A percentile compares a stretch with the other conserved stretches of the same genome.
Evolutionary conservation across 2,113 vertebrate genomes (phyloP).

Genomic region (Herpetotheres cachinnans): DNA sequence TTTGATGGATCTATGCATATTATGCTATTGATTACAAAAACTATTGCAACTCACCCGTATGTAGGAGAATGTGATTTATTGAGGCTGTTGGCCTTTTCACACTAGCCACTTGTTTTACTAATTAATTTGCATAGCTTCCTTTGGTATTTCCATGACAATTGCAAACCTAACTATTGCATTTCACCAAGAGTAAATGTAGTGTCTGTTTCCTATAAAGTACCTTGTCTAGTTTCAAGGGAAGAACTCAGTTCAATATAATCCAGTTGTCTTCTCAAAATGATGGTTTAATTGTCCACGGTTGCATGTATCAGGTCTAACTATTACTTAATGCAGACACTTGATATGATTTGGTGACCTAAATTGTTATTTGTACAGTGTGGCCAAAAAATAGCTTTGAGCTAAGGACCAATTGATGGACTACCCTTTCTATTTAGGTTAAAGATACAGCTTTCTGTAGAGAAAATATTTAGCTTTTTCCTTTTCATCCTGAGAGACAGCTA

Average conservation of each 20-base stretch:
- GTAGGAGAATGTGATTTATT: neutral
- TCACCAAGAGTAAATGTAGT: neutral
- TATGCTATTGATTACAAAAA: neutral
- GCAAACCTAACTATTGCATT: slow-evolving; percentile 52
- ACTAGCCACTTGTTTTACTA: slow-evolving; percentile 34
- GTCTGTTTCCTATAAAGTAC: slow-evolving; percentile 35
- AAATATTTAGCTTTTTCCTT: neutral
- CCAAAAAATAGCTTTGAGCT: neutral
- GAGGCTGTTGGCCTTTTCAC: neutral
- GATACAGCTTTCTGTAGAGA: neutral
- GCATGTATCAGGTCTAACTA: neutral
- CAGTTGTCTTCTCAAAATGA: slow-evolving; percentile 20
- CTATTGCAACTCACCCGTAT: neutral
- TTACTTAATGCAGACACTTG: neutral
- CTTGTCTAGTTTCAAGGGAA: slow-evolving; percentile 52
- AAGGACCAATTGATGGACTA: neutral
- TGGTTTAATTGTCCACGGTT: neutral
- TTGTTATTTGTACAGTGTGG: neutral
- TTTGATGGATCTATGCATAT: neutral
- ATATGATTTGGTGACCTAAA: neutral
- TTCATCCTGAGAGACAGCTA: neutral
- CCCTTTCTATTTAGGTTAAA: neutral
- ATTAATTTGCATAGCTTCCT: slow-evolving; percentile 50
- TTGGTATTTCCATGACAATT: slow-evolving; percentile 51
- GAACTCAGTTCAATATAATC: slow-evolving; percentile 31